phyloP scores from a whole-genome alignment of 2,888 invertebrate genomes.

The Mythimna vitellina region DNA sequence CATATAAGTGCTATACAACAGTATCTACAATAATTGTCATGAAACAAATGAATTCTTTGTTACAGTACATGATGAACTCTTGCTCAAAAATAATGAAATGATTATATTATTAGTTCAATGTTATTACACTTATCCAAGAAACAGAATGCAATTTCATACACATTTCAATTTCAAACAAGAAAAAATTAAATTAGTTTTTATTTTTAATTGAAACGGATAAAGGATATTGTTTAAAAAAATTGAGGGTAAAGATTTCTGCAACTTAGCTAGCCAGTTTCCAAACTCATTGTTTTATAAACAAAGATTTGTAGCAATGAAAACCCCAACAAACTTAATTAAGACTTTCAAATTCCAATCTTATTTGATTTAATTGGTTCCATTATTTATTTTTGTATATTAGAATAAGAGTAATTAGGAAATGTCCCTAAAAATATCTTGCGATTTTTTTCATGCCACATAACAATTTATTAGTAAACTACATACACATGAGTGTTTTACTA shows the following conservation, averaged over 20 bases:
- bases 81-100: not conserved
- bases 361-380: not conserved
- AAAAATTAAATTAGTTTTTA: too few species aligned
- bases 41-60: slow-evolving; percentile 13
- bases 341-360: not conserved
- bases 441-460: not conserved
- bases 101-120: not conserved
- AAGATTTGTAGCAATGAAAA: not conserved
- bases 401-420: not conserved
- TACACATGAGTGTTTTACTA: not conserved
- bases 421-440: too few species aligned
- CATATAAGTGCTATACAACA: not conserved
- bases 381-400: not conserved
- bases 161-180: too few species aligned
- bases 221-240: too few species aligned
- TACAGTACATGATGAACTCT: not conserved
- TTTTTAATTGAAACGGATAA: too few species aligned
- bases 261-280: not conserved
- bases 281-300: not conserved
- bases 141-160: too few species aligned
- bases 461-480: not conserved
- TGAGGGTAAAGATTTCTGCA: too few species aligned
- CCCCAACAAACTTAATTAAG: not conserved
- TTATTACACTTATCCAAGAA: not conserved
- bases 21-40: slow-evolving; percentile 2